A percentile compares a stretch with the other conserved stretches of the same genome.
Evolutionary conservation across 2,797 vertebrate genomes (phyloP).

Genomic region (Chaetodon trifasciatus): DNA sequence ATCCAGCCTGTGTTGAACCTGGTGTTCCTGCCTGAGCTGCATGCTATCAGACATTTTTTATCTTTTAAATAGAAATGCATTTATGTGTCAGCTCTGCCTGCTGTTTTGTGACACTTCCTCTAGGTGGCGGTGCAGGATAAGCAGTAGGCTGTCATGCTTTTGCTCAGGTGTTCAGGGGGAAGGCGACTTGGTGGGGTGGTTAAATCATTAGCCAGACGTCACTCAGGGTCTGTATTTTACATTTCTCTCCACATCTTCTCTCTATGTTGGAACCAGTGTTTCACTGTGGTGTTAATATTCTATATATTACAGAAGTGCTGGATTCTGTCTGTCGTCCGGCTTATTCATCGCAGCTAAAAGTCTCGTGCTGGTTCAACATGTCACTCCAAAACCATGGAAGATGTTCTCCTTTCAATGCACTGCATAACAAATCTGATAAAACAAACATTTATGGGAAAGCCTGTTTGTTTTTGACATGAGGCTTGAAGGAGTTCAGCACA

Average conservation of each 20-base stretch:
- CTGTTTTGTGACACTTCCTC: background rate
- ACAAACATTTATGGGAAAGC: too few relatives aligned
- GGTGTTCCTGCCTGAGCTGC: background rate
- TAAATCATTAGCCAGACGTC: background rate
- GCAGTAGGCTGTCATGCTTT: too few relatives aligned
- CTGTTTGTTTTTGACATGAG: too few relatives aligned
- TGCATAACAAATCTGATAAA: too few relatives aligned
- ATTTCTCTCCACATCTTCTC: background rate
- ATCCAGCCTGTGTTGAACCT: background rate
- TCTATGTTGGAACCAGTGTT: background rate
- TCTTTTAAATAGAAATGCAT: background rate
- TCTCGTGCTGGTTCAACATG: background rate
- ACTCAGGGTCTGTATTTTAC: background rate
- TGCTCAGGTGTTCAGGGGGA: background rate
- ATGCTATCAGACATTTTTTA: background rate
- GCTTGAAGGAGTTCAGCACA: too few relatives aligned
- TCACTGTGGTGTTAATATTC: background rate
- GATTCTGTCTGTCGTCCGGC: background rate
- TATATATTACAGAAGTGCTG: background rate
- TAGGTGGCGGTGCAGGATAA: conserved; percentile 67
- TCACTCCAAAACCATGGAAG: background rate
- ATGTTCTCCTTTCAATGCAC: too few relatives aligned
- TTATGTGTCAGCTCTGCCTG: conserved; percentile 4
- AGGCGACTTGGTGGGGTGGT: background rate
- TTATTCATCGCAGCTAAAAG: background rate